Base-by-base conservation (phyloP, 2,888 invertebrate species). In the Seira sanloemensis region DNA sequence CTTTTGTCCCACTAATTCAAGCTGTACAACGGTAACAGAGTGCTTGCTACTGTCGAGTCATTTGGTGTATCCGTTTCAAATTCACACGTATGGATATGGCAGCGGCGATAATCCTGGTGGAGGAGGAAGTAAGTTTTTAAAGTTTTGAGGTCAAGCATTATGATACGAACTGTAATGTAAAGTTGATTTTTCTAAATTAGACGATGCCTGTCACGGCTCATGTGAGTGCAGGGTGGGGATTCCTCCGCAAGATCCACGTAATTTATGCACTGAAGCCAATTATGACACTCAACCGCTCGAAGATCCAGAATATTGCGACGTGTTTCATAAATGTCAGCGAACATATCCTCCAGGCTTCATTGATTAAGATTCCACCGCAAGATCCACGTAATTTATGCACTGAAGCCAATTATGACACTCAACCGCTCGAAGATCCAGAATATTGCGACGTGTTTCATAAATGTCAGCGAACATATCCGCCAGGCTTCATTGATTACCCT, bases 261-360 rank as follows among this genome's bases (percentile, higher is more conserved):
- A 80, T 66, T 0, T 68, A 23, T 80, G 80, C 12, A 66, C 23
- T 1, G 7, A 58, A n/a, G 72, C 68, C 12, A 58, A 27, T 19
- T 12, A 24, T 4, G 9, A 26, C 26, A n/a, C n/a, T n/a, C 12
- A 37, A 54, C 1, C n/a, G 0, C 67, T 83, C 27, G 16, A 18
- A 0, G 84, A 86, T 21, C 65, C 71, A n/a, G 19, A n/a, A 18
- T 78, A 26, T 26, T 78, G 72, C 23, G 82, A 86, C 21, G 58
- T 86, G 5, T 86, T 84, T 37, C 86, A 86, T 62, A 27, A 78
- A 46, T 86, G 86, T 25, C 27, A 65, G 37, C n/a, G n/a, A n/a
- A n/a, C n/a, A n/a, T n/a, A n/a, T n/a, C n/a, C n/a, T n/a, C n/a
- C n/a, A n/a, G n/a, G n/a, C n/a, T n/a, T n/a, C n/a, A n/a, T n/a